Base-by-base conservation (phyloP, 2,888 invertebrate genomes). In the Branchipolynoe longqiensis region DNA sequence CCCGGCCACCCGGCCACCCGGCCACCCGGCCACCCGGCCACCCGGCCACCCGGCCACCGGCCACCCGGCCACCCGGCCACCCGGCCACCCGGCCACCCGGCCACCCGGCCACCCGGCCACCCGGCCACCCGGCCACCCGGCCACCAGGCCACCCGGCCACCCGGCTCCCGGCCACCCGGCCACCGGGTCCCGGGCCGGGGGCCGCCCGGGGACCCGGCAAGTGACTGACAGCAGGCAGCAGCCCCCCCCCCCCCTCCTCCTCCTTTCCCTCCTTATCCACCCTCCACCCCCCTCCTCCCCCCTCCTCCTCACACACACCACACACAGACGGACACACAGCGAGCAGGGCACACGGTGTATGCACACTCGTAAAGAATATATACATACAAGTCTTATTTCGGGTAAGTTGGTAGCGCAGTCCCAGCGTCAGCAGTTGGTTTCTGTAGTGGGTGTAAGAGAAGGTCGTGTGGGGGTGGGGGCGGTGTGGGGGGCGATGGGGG, bases 311-410 rank as follows among this genome's bases (percentile, higher is more conserved):
- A n/a, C n/a, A n/a, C n/a, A n/a, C n/a, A n/a, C n/a, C n/a, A n/a
- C n/a, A n/a, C n/a, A n/a, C n/a, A n/a, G n/a, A n/a, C n/a, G n/a
- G n/a, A n/a, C n/a, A n/a, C n/a, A n/a, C n/a, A n/a, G n/a, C 69
- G 69, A n/a, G 22, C 69, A 38, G 69, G 69, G 36, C 69, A 69
- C 25, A 38, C 69, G 38, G 69, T 69, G 38, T 69, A 69, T 69
- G 69, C 69, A 69, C 69, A 69, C 69, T 69, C 69, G 38, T 69
- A 69, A 69, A 69, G 69, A 69, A 69, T 69, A 69, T 69, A 69
- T 69, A 69, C 69, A 69, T 69, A 69, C 69, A 69, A 36, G 69
- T 38, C 69, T 69, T 69, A 69, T 69, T 69, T 69, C 69, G 69
- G 69, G 69, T 69, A 69, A 69, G 69, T 69, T 69, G 69, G 69